These are phyloP conservation scores for Eurytoma adleriae DNA, from an alignment of 2,888 invertebrate species.

Conservation along the genomic window DNA sequence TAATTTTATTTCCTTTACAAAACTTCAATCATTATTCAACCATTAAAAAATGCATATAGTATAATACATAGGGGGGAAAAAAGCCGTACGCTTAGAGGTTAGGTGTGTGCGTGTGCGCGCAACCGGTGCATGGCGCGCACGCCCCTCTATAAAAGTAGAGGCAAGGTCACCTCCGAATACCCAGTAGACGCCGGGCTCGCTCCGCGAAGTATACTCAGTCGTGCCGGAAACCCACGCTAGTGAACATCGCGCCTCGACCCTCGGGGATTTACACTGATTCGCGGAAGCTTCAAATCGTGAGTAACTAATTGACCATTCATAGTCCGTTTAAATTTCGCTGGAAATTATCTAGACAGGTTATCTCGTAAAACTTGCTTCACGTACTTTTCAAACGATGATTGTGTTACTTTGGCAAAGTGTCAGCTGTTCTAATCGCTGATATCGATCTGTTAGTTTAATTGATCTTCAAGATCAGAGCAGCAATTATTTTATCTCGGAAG, in stretches of 20 bases:
- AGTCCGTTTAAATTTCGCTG: no score
- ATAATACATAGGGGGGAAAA: neutral
- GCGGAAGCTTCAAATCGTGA: no score
- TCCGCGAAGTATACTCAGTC: constrained; percentile 55
- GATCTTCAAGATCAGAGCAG: no score
- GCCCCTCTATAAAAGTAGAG: constrained; percentile 66
- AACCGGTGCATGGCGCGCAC: constrained; percentile 29
- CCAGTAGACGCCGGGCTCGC: constrained; percentile 50
- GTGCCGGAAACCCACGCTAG: constrained; percentile 31
- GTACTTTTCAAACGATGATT: no score
- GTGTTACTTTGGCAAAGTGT: no score
- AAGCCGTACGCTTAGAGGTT: neutral
- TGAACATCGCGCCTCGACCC: neutral
- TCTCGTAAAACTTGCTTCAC: no score
- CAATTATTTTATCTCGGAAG: no score
- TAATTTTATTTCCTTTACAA: no score
- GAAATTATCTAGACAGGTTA: no score
- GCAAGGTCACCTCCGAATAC: constrained; percentile 71
- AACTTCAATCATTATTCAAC: neutral
- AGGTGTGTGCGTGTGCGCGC: constrained; percentile 9
- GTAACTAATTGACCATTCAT: no score
- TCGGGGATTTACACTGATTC: neutral
- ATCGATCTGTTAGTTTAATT: no score
- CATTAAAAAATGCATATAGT: neutral
- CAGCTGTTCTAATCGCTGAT: no score